Conservation (phyloP, 2,888 invertebrate species). For the Eupithecia inturbata region DNA sequence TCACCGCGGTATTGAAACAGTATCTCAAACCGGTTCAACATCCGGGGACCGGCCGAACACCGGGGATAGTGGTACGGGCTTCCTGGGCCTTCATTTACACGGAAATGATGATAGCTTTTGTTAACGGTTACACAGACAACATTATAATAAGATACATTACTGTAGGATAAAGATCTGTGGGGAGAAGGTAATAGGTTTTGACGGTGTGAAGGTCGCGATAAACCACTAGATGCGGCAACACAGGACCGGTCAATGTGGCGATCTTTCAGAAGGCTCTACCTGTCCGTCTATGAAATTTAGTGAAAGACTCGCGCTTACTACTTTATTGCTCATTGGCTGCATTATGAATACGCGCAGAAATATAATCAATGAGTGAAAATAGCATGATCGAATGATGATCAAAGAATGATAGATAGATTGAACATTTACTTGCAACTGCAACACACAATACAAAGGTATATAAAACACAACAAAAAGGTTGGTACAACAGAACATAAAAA, state of each 20-base stretch:
- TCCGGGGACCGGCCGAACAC: slow-evolving; percentile 32
- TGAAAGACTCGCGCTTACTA: no score
- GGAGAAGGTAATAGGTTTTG: background rate
- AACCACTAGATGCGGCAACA: background rate
- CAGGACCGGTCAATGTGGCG: no score
- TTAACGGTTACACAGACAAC: background rate
- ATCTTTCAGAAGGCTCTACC: background rate
- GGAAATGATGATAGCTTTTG: slow-evolving; percentile 6
- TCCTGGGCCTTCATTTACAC: slow-evolving; percentile 40
- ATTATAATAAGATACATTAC: background rate
- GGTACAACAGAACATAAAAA: no score
- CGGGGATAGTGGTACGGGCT: slow-evolving; percentile 20
- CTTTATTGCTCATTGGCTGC: no score
- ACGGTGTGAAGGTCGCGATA: background rate
- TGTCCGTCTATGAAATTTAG: no score
- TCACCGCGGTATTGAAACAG: slow-evolving; percentile 30
- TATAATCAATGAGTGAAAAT: no score
- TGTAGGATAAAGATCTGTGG: background rate
- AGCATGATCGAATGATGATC: no score
- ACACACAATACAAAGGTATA: no score
- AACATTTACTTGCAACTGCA: no score
- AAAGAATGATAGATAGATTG: no score
- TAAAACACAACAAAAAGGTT: no score
- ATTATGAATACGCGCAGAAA: no score
- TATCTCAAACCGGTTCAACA: slow-evolving; percentile 32